phyloP scores from a whole-genome alignment of 92 coral and sea anemone species.

The Zoanthus gigantus region DNA sequence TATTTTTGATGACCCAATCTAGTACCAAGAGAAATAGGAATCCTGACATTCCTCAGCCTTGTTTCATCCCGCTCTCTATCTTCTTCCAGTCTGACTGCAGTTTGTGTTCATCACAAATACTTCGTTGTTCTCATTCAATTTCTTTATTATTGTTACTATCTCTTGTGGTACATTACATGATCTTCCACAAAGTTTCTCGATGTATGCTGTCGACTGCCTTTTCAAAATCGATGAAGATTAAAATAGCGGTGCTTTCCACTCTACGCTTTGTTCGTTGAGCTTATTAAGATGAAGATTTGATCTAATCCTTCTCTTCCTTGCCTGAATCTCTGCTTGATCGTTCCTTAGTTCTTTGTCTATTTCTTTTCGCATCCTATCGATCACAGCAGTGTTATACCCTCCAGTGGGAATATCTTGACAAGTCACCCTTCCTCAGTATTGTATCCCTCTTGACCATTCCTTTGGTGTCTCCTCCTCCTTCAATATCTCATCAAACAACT shows the following conservation, averaged over 20 bases:
- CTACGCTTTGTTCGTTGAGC: neutral
- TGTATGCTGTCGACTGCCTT: neutral
- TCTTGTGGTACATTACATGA: neutral
- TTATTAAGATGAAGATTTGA: neutral
- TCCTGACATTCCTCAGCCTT: neutral
- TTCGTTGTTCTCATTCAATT: neutral
- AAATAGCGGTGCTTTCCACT: neutral
- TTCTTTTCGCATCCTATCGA: neutral
- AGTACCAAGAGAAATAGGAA: too few relatives aligned
- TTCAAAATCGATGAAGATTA: neutral
- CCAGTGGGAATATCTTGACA: neutral
- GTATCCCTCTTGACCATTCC: neutral
- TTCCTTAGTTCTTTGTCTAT: neutral
- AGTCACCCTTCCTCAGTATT: slow-evolving; percentile 7
- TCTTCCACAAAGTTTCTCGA: neutral
- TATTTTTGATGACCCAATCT: too few relatives aligned
- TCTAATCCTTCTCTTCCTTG: neutral
- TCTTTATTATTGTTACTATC: slow-evolving; percentile 7
- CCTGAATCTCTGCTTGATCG: too few relatives aligned
- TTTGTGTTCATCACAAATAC: neutral
- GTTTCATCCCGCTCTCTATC: too few relatives aligned
- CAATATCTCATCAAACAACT: neutral
- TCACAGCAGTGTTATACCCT: neutral
- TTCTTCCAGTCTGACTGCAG: neutral
- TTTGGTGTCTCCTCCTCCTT: neutral